Percentiles rank a stretch among this genome's conserved stretches.
Conservation (phyloP, 1,140 invertebrate genomes). For the Saccostrea glomerata region DNA sequence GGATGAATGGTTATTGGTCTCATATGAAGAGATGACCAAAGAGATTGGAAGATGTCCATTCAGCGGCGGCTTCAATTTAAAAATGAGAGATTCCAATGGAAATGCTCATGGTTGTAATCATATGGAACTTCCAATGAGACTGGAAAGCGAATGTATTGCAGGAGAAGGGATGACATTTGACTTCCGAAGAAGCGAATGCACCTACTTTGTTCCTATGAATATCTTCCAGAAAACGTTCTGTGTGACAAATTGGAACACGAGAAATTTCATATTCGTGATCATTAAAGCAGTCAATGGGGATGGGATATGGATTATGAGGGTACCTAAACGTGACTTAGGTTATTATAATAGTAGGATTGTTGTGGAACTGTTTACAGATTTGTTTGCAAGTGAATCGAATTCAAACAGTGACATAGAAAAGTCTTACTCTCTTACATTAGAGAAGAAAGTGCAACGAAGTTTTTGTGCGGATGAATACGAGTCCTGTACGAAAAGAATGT, state of each 20-base stretch:
- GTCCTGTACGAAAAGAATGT: slow-evolving; percentile 58
- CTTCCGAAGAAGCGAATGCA: slow-evolving; percentile 63
- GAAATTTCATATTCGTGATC: slow-evolving; percentile 60
- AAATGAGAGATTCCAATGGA: slow-evolving; percentile 57
- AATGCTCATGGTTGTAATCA: slow-evolving; percentile 65
- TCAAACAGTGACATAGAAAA: slow-evolving; percentile 11
- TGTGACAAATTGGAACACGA: slow-evolving; percentile 61
- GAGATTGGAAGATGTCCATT: slow-evolving; percentile 65
- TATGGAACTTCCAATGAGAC: slow-evolving; percentile 68
- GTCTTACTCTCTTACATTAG: slow-evolving; percentile 59
- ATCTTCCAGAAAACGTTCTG: slow-evolving; percentile 63
- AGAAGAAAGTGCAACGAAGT: slow-evolving; percentile 50
- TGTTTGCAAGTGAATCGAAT: slow-evolving; percentile 34
- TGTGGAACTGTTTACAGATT: slow-evolving; percentile 62
- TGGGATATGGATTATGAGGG: slow-evolving; percentile 62
- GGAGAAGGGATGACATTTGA: slow-evolving; percentile 69
- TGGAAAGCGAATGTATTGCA: slow-evolving; percentile 68
- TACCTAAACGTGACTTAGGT: slow-evolving; percentile 49
- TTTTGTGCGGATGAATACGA: slow-evolving; percentile 69
- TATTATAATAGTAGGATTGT: slow-evolving; percentile 18
- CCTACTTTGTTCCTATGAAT: slow-evolving; percentile 53
- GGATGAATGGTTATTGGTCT: slow-evolving; percentile 65
- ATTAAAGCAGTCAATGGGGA: slow-evolving; percentile 45
- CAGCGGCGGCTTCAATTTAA: slow-evolving; percentile 68
- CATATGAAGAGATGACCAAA: slow-evolving; percentile 49